A percentile compares a stretch with the other conserved stretches of the same genome.
These are phyloP conservation scores for Ceratothoa steindachneri DNA, from an alignment of 2,888 invertebrate species.

Conservation along the genomic window DNA sequence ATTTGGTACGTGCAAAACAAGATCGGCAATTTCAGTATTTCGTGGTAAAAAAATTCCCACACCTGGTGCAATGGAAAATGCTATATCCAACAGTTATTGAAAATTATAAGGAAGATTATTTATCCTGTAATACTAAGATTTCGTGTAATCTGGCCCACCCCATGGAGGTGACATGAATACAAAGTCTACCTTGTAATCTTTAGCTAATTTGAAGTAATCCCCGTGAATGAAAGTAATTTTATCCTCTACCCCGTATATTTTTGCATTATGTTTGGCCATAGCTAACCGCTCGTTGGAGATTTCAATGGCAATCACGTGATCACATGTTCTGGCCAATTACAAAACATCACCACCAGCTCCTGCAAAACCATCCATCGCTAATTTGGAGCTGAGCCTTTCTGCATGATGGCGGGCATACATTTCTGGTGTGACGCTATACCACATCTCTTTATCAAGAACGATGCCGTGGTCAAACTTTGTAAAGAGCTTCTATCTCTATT, in stretches of 20 bases:
- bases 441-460: slow-evolving; percentile 53
- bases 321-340: slow-evolving; percentile 71
- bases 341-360: slow-evolving; percentile 97
- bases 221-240: slow-evolving; percentile 89
- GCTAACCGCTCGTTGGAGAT: slow-evolving; percentile 86
- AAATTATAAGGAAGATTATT: not conserved
- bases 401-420: slow-evolving; percentile 86
- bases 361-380: slow-evolving; percentile 88
- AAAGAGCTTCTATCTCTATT: not conserved
- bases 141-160: slow-evolving; percentile 90
- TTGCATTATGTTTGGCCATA: slow-evolving; percentile 85
- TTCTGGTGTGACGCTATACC: slow-evolving; percentile 99
- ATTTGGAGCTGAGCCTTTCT: slow-evolving; percentile 64
- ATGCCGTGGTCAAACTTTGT: slow-evolving; percentile 3
- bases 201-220: slow-evolving; percentile 73
- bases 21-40: not conserved
- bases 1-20: not conserved
- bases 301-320: slow-evolving; percentile 83
- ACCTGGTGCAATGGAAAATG: not conserved
- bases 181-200: slow-evolving; percentile 61
- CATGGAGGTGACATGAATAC: slow-evolving; percentile 96
- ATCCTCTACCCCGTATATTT: slow-evolving; percentile 79
- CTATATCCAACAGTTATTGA: not conserved
- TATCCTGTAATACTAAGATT: not conserved
- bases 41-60: not conserved